Base-by-base conservation (phyloP, 2,113 vertebrate species). In the Poeciliopsis occidentalis region DNA sequence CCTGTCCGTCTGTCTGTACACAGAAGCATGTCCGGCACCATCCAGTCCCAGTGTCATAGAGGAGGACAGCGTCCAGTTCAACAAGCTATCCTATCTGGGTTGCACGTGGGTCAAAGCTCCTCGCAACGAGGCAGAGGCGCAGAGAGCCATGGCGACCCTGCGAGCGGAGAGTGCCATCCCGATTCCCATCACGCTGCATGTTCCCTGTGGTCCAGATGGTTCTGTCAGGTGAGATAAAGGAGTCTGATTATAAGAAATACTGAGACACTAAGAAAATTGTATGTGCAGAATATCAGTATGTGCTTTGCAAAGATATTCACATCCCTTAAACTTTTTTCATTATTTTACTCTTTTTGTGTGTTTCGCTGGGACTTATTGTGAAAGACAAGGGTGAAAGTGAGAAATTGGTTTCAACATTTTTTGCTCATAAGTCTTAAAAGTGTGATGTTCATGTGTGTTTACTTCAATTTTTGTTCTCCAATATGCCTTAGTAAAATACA, bases 51-150 rank as follows among this genome's bases (percentile, higher is more conserved):
- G 80, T 1, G 90, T 90, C 34, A 87, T 80, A 71, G 98, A 99
- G 75, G 98, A 99, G 89, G 96, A 99, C 85, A 97, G 97, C 0
- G 98, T 99, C 34, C 93, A 97, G 87, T 99, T 99, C 92, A 98
- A 97, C 90, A 99, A 99, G 91, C 92, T 99, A 69, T 95, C 94
- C 3, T 99, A 99, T 1, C 92, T 99, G 84, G 98, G 98, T 15
- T 97, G 95, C 84, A 98, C 96, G 11, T 98, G 96, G 87, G 97
- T 99, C 89, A 96, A 96, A 83, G 96, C 97, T 19, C 98, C 98
- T 60, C 96, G 98, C 67, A 99, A 92, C 31, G 97, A 99, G 82
- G 81, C 88, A 0, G 97, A 99, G 87, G 98, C 98, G 24, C 95
- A 96, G 10, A 93, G 79, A 2, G 97, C 97, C 68, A 99, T 99